Percentiles rank a stretch among this genome's conserved stretches.
Conservation (phyloP, 2,888 invertebrate species). For the Xestia ashworthii region DNA sequence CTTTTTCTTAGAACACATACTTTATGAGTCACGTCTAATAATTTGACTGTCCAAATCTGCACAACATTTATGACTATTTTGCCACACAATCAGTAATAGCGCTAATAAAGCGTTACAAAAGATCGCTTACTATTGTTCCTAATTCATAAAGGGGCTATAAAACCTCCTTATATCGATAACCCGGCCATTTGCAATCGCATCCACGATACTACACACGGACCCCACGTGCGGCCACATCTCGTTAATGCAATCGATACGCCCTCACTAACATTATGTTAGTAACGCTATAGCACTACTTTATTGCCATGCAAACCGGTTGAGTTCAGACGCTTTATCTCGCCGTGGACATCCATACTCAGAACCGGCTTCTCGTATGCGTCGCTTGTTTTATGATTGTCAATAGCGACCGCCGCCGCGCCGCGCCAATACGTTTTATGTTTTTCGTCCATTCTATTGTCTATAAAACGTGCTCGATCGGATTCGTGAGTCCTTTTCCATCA, state of each 20-base stretch:
- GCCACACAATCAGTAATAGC: slow-evolving; percentile 69
- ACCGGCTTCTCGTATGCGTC: slow-evolving; percentile 63
- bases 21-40: slow-evolving; percentile 62
- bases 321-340: slow-evolving; percentile 69
- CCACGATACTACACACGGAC: slow-evolving; percentile 83
- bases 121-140: slow-evolving; percentile 83
- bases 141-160: slow-evolving; percentile 83
- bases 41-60: slow-evolving; percentile 67
- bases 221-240: slow-evolving; percentile 88
- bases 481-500: slow-evolving; percentile 46
- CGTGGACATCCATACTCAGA: slow-evolving; percentile 67
- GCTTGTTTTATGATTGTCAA: slow-evolving; percentile 64
- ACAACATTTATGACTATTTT: slow-evolving; percentile 65
- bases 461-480: slow-evolving; percentile 52
- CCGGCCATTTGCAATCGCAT: slow-evolving; percentile 80
- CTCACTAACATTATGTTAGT: slow-evolving; percentile 85
- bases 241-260: slow-evolving; percentile 89
- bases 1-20: slow-evolving; percentile 58
- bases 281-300: slow-evolving; percentile 82
- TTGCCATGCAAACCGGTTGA: slow-evolving; percentile 76
- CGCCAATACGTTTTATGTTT: slow-evolving; percentile 62
- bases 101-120: slow-evolving; percentile 76
- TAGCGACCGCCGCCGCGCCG: slow-evolving; percentile 42
- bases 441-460: slow-evolving; percentile 58
- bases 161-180: slow-evolving; percentile 81